phyloP scores from a whole-genome alignment of 2,888 invertebrate genomes.

The Lasiommata megera region DNA sequence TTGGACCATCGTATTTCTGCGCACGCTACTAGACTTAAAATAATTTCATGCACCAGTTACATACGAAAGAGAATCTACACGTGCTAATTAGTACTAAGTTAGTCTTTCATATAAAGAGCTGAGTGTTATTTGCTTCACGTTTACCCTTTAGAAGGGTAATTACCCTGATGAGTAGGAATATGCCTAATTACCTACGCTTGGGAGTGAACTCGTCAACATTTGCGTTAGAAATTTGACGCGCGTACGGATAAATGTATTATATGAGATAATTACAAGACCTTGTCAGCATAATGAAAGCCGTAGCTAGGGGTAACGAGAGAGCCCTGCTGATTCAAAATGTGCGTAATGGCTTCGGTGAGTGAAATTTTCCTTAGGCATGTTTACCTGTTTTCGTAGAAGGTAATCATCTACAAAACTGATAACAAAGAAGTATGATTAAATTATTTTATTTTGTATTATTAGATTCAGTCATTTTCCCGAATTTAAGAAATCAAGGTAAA shows the following conservation, averaged over 20 bases:
- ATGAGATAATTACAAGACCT: constrained; percentile 25
- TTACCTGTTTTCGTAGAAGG: constrained; percentile 2
- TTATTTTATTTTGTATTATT: too few relatives aligned
- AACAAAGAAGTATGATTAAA: too few relatives aligned
- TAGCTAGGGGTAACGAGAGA: constrained; percentile 13
- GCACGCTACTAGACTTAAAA: constrained; percentile 1
- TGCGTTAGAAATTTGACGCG: constrained; percentile 25
- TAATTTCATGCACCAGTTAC: constrained; percentile 15
- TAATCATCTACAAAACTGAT: not conserved
- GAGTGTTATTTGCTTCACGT: constrained; percentile 26
- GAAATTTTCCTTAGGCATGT: not conserved
- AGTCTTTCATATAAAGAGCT: constrained; percentile 24
- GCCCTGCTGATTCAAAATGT: constrained; percentile 9
- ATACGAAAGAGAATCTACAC: constrained; percentile 11
- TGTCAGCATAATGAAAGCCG: constrained; percentile 18
- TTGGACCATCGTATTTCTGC: constrained; percentile 1
- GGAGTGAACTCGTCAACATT: constrained; percentile 27
- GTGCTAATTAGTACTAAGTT: constrained; percentile 24
- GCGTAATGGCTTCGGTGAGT: constrained; percentile 7
- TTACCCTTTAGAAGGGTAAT: constrained; percentile 25
- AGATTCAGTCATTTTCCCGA: too few relatives aligned
- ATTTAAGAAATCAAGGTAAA: too few relatives aligned
- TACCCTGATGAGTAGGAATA: constrained; percentile 26
- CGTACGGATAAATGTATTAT: constrained; percentile 22
- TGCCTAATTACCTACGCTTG: constrained; percentile 24